phyloP scores from a whole-genome alignment of 2,797 vertebrate genomes.

The Mormyrops attenuatus region DNA sequence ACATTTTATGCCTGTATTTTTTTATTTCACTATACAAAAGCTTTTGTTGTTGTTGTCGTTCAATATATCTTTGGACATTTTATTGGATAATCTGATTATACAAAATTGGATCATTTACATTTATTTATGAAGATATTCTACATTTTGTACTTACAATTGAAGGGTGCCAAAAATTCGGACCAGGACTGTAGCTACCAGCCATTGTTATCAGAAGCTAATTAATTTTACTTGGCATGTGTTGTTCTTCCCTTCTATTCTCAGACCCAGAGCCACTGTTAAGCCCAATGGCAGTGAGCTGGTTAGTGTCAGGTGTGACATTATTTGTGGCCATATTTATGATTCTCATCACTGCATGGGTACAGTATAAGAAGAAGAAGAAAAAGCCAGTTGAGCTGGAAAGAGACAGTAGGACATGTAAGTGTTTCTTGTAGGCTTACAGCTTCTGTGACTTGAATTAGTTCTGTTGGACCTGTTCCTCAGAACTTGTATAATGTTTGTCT shows the following conservation, averaged over 20 bases:
- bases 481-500: neutral
- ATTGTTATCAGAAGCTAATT: neutral
- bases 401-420: slow-evolving; percentile 67
- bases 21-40: neutral
- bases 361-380: slow-evolving; percentile 59
- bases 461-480: no score
- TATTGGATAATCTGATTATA: neutral
- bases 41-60: neutral
- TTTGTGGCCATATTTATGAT: slow-evolving; percentile 57
- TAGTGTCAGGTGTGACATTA: slow-evolving; percentile 63
- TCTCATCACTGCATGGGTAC: slow-evolving; percentile 56
- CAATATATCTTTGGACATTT: neutral
- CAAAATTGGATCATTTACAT: neutral
- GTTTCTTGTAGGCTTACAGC: neutral
- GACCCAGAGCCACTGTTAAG: slow-evolving; percentile 63
- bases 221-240: neutral
- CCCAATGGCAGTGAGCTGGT: slow-evolving; percentile 66
- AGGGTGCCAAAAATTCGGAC: neutral
- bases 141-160: neutral
- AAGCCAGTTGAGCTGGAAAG: slow-evolving; percentile 63
- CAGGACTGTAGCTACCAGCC: neutral
- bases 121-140: neutral
- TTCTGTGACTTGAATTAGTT: neutral
- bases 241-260: slow-evolving; percentile 27
- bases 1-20: neutral